Percentiles rank a stretch among this genome's conserved stretches.
phyloP scores from a whole-genome alignment of 2,888 invertebrate species.

The Onthophagus sagittarius region DNA sequence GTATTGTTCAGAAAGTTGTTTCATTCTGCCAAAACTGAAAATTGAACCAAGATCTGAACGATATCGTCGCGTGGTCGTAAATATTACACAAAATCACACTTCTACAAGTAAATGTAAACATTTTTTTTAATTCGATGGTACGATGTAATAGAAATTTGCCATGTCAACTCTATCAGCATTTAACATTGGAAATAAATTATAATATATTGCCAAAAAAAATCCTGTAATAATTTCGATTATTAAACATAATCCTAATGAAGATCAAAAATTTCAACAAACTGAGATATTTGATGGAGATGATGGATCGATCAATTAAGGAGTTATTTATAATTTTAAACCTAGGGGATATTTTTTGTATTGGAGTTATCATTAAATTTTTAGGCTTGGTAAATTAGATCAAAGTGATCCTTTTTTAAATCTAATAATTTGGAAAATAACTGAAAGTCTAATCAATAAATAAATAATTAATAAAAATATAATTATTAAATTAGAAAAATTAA shows the following conservation, averaged over 20 bases:
- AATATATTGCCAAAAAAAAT: constrained; percentile 67
- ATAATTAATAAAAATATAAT: no score
- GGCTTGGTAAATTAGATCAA: constrained; percentile 45
- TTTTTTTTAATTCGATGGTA: no score
- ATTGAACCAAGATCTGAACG: no score
- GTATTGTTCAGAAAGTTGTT: no score
- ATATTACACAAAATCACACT: no score
- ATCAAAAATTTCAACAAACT: constrained; percentile 67
- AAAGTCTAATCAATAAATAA: constrained; percentile 59
- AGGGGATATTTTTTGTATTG: constrained; percentile 50
- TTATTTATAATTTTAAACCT: constrained; percentile 58
- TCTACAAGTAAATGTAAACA: no score
- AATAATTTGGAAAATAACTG: constrained; percentile 58
- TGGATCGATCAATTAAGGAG: constrained; percentile 57
- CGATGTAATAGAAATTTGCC: no score
- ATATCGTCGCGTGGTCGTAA: no score
- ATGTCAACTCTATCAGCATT: no score
- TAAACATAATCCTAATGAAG: constrained; percentile 60
- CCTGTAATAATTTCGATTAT: constrained; percentile 65
- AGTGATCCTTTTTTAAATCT: constrained; percentile 55
- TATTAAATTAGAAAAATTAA: no score
- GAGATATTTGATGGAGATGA: constrained; percentile 62
- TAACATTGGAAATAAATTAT: no score
- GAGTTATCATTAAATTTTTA: constrained; percentile 49
- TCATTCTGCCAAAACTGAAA: no score